Evolutionary conservation across 2,113 vertebrate genomes (phyloP), one percentile per base, ranked within the genome.

Genomic region (Dipodomys merriami): DNA sequence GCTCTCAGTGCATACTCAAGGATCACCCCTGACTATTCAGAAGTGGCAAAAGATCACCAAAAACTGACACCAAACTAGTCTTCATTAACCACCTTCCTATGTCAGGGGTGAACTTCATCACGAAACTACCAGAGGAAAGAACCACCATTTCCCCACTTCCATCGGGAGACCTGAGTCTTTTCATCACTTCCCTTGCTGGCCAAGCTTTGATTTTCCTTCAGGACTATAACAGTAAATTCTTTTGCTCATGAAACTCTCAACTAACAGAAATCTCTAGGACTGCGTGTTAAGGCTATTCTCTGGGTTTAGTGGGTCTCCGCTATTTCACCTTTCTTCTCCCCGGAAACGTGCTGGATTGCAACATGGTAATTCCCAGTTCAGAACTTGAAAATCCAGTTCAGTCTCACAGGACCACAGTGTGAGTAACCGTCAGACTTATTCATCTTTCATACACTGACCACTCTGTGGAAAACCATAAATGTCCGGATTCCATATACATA

Each of bases 11-110:
- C 71, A 15, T 30, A 22, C 65, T 5, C 29, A 62, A 72, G 25
- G 35, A 80, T 76, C 60, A 64, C 22, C 18, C 44, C 23, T 27
- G 71, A 57, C 80, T 33, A 1, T 30, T n/a, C 44, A 91, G 69
- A 82, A 67, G 89, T 27, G 29, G 67, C 27, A 86, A 91, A 74
- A 25, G 7, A 77, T 53, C 83, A 80, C 13, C 29, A 93, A 81
- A 93, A 81, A 13, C 79, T 0, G 10, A 90, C n/a, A 74, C 68
- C 57, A 91, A 88, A 64, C 87, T 35, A 8, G 33, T 86, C 74
- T 88, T 91, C 71, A 72, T 91, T 77, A 68, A 88, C 83, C 74
- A 92, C 53, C 69, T 64, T 88, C 65, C 73, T 44, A 29, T 15
- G 30, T 60, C 76, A 12, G 23, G 69, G 74, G 67, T 86, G 88